These are phyloP conservation scores for Lepus europaeus DNA, from an alignment of 2,113 vertebrate species.

Conservation along the genomic window DNA sequence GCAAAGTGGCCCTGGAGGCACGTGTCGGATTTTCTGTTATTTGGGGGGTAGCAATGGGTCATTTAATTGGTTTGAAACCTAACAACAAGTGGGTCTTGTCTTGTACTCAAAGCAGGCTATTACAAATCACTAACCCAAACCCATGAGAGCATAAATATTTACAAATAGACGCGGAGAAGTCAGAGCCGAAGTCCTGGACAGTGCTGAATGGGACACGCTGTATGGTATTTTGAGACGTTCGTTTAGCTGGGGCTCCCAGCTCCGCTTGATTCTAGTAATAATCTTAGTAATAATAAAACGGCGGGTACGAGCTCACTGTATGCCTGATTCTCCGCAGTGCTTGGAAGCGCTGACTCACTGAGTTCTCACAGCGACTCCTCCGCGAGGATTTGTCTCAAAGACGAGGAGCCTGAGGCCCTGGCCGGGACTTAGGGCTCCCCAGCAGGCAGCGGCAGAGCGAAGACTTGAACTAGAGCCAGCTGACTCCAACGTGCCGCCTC, in stretches of 20 bases:
- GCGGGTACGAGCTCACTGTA: neutral
- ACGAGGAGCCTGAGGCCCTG: neutral
- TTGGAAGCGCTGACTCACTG: neutral
- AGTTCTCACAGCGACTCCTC: neutral
- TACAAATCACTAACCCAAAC: neutral
- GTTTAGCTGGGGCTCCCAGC: neutral
- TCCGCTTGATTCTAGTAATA: neutral
- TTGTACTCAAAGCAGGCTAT: neutral
- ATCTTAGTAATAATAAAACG: neutral
- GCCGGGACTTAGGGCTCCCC: too few relatives aligned
- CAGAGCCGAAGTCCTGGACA: neutral
- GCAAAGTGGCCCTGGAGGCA: neutral
- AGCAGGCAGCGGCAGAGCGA: neutral
- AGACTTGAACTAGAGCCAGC: neutral
- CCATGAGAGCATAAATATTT: neutral
- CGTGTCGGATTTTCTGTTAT: neutral
- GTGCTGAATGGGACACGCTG: neutral
- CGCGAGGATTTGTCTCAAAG: neutral
- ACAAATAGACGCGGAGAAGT: neutral
- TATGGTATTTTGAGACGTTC: neutral
- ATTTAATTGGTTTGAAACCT: neutral
- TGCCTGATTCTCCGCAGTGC: neutral
- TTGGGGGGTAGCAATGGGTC: neutral
- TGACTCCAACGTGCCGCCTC: neutral
- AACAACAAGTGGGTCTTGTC: neutral